Percentiles rank a stretch among this genome's conserved stretches.
Evolutionary conservation across 2,888 invertebrate species (phyloP).

Genomic region (Pseudococcus longispinus): DNA sequence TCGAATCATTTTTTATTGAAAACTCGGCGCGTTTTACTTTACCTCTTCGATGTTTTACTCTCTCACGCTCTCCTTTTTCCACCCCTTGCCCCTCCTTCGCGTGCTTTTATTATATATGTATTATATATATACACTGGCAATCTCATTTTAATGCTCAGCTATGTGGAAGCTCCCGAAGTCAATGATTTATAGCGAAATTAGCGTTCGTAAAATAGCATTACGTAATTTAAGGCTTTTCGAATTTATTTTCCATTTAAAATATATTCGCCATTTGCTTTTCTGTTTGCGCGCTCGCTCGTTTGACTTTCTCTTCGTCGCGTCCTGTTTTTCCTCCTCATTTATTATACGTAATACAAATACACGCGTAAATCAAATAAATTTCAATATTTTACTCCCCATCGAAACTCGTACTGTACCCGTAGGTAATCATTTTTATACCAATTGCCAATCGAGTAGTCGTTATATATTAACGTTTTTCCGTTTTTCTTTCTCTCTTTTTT

Average conservation of each 20-base stretch:
- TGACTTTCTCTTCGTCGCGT: background rate
- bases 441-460: background rate
- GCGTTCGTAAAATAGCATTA: conserved; percentile 35
- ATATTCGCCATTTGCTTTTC: conserved; percentile 23
- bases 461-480: background rate
- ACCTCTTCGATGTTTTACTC: background rate
- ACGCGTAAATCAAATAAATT: background rate
- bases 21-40: background rate
- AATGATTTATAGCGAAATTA: conserved; percentile 43
- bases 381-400: background rate
- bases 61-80: background rate
- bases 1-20: conserved; percentile 28
- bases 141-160: conserved; percentile 39
- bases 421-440: background rate
- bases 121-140: background rate
- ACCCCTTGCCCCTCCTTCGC: background rate
- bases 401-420: background rate
- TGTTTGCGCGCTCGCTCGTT: background rate
- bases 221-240: conserved; percentile 32
- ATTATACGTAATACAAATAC: background rate
- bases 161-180: conserved; percentile 27
- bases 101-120: background rate
- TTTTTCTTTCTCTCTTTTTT: background rate
- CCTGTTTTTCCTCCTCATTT: background rate
- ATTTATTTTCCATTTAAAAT: conserved; percentile 35